These are phyloP conservation scores for Hypotaenidia philippensis DNA, from an alignment of 2,797 vertebrate species.

Conservation along the genomic window DNA sequence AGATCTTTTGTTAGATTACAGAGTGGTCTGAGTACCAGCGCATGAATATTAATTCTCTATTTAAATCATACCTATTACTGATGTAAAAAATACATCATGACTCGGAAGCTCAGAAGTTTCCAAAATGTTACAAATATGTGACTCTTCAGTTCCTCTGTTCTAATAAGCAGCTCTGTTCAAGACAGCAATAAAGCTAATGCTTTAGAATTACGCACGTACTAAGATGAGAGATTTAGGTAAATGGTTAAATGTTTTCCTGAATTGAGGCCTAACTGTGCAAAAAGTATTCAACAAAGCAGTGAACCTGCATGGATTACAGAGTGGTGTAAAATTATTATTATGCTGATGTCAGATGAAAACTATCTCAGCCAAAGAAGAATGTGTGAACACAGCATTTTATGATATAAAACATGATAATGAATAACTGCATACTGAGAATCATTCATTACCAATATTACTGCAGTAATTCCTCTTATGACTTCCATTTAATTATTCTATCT, in stretches of 20 bases:
- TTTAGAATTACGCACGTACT: slow-evolving; percentile 5
- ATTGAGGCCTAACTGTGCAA: neutral
- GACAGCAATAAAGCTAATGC: neutral
- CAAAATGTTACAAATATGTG: neutral
- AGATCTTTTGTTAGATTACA: neutral
- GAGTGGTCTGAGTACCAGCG: neutral
- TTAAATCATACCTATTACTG: slow-evolving; percentile 48
- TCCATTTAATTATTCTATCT: slow-evolving; percentile 43
- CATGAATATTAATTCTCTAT: slow-evolving; percentile 17
- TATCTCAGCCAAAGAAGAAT: slow-evolving; percentile 23
- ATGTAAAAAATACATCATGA: slow-evolving; percentile 44
- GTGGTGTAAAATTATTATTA: slow-evolving; percentile 57
- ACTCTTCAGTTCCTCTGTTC: neutral
- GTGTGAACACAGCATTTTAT: slow-evolving; percentile 5
- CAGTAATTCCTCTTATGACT: slow-evolving; percentile 24
- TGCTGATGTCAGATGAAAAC: slow-evolving; percentile 49
- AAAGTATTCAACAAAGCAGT: slow-evolving; percentile 42
- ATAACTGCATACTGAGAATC: slow-evolving; percentile 18
- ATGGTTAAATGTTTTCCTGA: slow-evolving; percentile 9
- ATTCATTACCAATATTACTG: slow-evolving; percentile 48
- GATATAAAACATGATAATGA: neutral
- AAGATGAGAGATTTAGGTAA: neutral
- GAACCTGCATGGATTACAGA: neutral
- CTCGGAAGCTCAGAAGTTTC: slow-evolving; percentile 29
- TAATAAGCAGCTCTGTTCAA: neutral